Percentiles rank a stretch among this genome's conserved stretches.
phyloP scores from a whole-genome alignment of 2,797 vertebrate species.

The Triplophysa yarkandensis region DNA sequence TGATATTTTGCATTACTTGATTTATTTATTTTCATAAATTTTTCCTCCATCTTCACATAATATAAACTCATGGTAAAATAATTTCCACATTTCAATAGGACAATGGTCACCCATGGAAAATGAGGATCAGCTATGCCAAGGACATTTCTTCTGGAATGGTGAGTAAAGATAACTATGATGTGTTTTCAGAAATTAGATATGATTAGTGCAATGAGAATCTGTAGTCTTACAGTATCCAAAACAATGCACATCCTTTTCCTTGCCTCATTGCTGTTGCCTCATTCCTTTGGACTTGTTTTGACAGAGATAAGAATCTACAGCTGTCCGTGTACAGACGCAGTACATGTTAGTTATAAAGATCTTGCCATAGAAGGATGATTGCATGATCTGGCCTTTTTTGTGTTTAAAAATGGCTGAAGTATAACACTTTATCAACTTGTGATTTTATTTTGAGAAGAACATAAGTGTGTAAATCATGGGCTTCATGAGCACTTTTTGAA shows the following conservation, averaged over 20 bases:
- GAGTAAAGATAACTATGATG: constrained; percentile 39
- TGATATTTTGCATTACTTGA: too few species aligned
- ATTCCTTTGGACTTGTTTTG: not conserved
- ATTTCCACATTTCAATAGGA: constrained; percentile 75
- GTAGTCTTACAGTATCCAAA: not conserved
- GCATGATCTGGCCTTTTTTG: not conserved
- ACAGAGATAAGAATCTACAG: constrained; percentile 1
- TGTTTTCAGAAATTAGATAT: not conserved
- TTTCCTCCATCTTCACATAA: not conserved
- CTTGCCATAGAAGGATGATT: not conserved
- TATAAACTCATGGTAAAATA: not conserved
- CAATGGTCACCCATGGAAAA: constrained; percentile 86
- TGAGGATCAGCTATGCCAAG: constrained; percentile 90
- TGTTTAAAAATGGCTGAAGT: too few species aligned
- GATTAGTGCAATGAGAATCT: not conserved
- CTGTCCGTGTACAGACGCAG: not conserved
- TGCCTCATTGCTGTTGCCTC: not conserved
- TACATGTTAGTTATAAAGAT: not conserved
- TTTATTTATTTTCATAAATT: not conserved
- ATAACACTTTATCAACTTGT: too few species aligned
- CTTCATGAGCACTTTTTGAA: too few species aligned
- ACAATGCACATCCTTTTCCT: not conserved
- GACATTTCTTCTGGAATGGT: constrained; percentile 97
- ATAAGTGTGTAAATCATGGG: too few species aligned
- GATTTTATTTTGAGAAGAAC: too few species aligned